Evolutionary conservation across 2,113 vertebrate species (phyloP).

Genomic region (Epinephelus lanceolatus): DNA sequence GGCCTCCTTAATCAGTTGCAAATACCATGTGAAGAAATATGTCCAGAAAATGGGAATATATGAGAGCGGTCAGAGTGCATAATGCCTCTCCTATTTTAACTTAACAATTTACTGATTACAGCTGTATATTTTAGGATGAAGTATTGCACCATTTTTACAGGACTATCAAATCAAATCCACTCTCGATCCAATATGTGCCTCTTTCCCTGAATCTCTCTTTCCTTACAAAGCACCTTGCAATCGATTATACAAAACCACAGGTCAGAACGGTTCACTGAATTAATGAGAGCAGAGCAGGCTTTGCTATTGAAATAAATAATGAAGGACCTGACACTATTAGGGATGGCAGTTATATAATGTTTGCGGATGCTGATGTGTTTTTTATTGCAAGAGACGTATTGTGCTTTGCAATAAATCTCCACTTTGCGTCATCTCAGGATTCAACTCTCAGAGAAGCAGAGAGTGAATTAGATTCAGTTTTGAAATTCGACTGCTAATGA

Average conservation of each 20-base stretch:
- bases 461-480: background rate
- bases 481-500: background rate
- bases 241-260: conserved; percentile 48
- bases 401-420: background rate
- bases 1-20: conserved; percentile 23
- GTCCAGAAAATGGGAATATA: conserved; percentile 7
- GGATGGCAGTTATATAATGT: background rate
- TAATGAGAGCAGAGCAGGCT: conserved; percentile 33
- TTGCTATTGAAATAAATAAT: conserved; percentile 41
- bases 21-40: conserved; percentile 16
- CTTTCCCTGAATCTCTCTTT: background rate
- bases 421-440: background rate
- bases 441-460: background rate
- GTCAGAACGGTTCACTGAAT: conserved; percentile 30
- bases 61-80: background rate
- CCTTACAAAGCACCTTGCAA: conserved; percentile 12
- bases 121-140: conserved; percentile 32
- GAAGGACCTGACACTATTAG: background rate
- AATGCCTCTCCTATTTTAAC: conserved; percentile 16
- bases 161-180: conserved; percentile 31
- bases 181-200: conserved; percentile 24
- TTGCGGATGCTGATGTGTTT: background rate
- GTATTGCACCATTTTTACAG: background rate
- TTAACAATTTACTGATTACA: conserved; percentile 16
- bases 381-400: background rate